A percentile compares a stretch with the other conserved stretches of the same genome.
Conservation (phyloP, 2,888 invertebrate species). For the Saturnia pavonia region DNA sequence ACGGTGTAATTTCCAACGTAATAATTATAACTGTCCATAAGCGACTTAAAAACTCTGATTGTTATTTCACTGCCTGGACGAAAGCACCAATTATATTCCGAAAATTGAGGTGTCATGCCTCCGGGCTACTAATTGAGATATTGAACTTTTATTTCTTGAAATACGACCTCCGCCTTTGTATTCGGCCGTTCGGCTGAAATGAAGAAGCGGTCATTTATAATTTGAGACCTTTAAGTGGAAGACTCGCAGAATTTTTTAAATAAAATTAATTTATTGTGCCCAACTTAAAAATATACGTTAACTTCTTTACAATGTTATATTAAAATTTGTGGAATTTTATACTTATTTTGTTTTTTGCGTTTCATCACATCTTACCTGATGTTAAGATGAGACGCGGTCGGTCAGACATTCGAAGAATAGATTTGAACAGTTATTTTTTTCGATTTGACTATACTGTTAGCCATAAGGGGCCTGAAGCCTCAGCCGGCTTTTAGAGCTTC, state of each 20-base stretch:
- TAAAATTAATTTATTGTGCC: not conserved
- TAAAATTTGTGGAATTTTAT: no score
- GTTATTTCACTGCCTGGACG: conserved; percentile 15
- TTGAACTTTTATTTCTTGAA: conserved; percentile 31
- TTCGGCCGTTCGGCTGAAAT: conserved; percentile 10
- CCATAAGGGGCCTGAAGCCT: no score
- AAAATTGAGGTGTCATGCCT: conserved; percentile 43
- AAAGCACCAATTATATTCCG: conserved; percentile 16
- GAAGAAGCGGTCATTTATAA: conserved; percentile 30
- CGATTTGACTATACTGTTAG: no score
- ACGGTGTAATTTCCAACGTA: not conserved
- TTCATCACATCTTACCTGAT: no score
- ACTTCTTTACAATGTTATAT: not conserved
- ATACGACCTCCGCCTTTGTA: conserved; percentile 24
- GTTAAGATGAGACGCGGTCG: no score
- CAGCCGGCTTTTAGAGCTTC: no score
- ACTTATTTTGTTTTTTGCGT: no score
- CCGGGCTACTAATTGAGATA: conserved; percentile 44
- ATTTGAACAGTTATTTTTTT: no score
- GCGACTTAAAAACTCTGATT: conserved; percentile 14
- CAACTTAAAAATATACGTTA: not conserved
- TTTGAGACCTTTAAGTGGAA: conserved; percentile 36
- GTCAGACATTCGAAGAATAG: no score
- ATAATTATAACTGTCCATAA: not conserved
- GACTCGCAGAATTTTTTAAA: conserved; percentile 24